Evolutionary conservation across 2,888 invertebrate genomes (phyloP).

Genomic region (Tiphia femorata): DNA sequence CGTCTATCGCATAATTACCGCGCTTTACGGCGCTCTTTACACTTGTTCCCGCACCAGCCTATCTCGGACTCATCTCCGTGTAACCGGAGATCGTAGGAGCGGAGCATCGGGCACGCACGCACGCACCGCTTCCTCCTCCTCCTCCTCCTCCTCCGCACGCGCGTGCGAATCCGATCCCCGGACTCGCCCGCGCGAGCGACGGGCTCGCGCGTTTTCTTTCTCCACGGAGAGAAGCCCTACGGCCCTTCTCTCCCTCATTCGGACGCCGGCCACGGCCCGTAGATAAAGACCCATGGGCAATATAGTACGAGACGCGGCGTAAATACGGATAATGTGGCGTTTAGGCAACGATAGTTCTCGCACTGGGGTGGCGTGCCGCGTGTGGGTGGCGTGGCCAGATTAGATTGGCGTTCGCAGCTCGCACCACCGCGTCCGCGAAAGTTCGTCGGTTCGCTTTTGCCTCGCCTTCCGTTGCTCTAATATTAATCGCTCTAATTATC

Average conservation of each 20-base stretch:
- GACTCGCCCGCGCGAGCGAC: no score
- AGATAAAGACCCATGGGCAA: constrained; percentile 47
- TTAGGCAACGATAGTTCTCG: constrained; percentile 35
- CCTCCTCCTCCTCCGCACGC: not conserved
- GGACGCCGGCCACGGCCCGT: constrained; percentile 18
- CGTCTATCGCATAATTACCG: constrained; percentile 46
- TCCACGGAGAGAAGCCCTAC: no score
- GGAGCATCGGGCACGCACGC: constrained; percentile 27
- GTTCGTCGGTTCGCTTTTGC: no score
- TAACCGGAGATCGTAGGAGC: constrained; percentile 43
- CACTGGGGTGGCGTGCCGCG: constrained; percentile 35
- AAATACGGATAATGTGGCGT: constrained; percentile 45
- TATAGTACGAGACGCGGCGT: constrained; percentile 42
- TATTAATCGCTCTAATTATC: no score
- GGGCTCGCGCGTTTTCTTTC: constrained; percentile 5
- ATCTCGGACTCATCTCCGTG: constrained; percentile 42
- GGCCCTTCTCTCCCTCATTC: no score
- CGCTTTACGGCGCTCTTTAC: constrained; percentile 48
- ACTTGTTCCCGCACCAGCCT: constrained; percentile 48
- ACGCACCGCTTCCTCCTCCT: not conserved
- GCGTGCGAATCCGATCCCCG: not conserved
- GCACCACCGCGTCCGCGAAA: no score
- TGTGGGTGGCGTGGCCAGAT: constrained; percentile 38
- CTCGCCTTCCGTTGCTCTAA: no score
- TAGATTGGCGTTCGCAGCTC: constrained; percentile 45